phyloP scores from a whole-genome alignment of 2,797 vertebrate species.

The Pristis pectinata region DNA sequence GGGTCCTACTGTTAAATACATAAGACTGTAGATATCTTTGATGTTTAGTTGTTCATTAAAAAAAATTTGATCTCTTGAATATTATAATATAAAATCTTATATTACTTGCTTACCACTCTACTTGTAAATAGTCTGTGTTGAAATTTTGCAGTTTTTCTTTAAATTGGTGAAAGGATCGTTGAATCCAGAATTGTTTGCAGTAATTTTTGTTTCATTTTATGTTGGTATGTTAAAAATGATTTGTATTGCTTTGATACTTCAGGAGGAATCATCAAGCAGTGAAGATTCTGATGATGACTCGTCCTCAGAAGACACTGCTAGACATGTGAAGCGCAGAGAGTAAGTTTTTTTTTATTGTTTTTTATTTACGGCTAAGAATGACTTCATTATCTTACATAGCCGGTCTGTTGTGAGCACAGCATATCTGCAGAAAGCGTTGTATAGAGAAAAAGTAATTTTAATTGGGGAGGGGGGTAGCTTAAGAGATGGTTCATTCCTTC shows the following conservation, averaged over 20 bases:
- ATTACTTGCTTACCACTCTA: not conserved
- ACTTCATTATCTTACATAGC: not conserved
- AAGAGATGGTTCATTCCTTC: no score
- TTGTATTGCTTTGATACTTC: constrained; percentile 20
- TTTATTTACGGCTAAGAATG: not conserved
- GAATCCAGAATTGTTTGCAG: not conserved
- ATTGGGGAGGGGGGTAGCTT: no score
- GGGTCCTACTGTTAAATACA: not conserved
- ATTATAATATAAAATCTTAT: not conserved
- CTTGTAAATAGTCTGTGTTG: not conserved
- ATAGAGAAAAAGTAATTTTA: not conserved
- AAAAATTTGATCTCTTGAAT: not conserved
- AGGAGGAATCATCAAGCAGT: constrained; percentile 80
- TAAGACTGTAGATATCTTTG: not conserved
- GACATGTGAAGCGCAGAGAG: constrained; percentile 75
- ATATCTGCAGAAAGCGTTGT: not conserved
- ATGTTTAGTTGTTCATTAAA: not conserved
- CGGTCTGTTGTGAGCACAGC: not conserved
- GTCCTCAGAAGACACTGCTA: constrained; percentile 63
- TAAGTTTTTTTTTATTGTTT: constrained; percentile 49
- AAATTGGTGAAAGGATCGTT: not conserved
- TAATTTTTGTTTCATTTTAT: not conserved
- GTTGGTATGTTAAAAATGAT: not conserved
- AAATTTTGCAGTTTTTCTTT: not conserved
- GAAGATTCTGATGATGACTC: constrained; percentile 73